Base-by-base conservation (phyloP, 2,888 invertebrate species). In the Apodemia mormo region DNA sequence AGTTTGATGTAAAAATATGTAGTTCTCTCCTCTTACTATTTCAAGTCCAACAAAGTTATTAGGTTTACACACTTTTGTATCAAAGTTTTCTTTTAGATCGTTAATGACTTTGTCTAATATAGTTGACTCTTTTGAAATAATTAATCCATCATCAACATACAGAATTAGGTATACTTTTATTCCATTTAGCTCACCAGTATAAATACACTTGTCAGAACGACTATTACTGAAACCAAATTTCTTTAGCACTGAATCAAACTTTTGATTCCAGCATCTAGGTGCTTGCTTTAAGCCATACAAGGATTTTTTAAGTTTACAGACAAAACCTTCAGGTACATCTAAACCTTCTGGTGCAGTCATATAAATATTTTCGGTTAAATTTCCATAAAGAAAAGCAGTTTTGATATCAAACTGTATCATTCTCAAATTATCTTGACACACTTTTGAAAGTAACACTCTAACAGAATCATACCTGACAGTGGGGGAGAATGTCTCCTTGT, bases 361-460 rank as follows among this genome's bases (percentile, higher is more conserved):
- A 33, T 71, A 75, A 7, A 75, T 72, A 9, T 75, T 67, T 69
- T 78, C 77, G 12, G 72, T 37, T 0, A 79, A 2, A 0, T 72
- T 69, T 2, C 76, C 76, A 74, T 78, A 77, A 14, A 77, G 43
- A 70, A 78, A 77, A 40, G 77, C 78, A 65, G 77, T 77, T 70
- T 74, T 76, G 2, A 77, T 30, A 69, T 77, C 77, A 70, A 78
- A 76, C 45, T 79, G 77, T 1, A 70, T 37, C 10, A 78, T 73
- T 10, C 75, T 8, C 1, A 74, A 30, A 14, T 75, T 68, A 70
- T 76, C 29, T 67, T 75, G 74, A 67, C 68, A 72, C 14, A 72
- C 76, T 65, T 71, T 67, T 54, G 75, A 74, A 49, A 77, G 68
- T 61, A 77, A 58, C 14, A 76, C 43, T 56, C 74, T 40, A 4